Conservation (phyloP, 2,113 vertebrate genomes). For the Tragulus kanchil region DNA sequence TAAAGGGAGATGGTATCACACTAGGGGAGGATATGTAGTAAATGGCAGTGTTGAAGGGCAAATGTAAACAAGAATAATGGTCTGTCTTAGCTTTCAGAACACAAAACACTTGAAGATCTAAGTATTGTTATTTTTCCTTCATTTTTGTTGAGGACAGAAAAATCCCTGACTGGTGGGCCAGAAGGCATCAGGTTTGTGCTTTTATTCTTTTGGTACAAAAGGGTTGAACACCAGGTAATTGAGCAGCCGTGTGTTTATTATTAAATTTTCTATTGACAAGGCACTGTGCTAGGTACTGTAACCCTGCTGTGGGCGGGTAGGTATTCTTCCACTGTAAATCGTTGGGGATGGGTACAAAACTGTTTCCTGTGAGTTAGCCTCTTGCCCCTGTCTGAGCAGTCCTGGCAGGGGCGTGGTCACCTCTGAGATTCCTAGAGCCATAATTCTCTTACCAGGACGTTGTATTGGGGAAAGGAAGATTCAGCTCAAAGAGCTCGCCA, state of each 20-base stretch:
- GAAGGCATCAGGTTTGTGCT: conserved; percentile 62
- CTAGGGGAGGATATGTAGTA: conserved; percentile 25
- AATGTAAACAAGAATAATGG: conserved; percentile 49
- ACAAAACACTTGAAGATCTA: conserved; percentile 35
- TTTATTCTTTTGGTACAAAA: conserved; percentile 77
- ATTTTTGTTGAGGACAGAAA: conserved; percentile 55
- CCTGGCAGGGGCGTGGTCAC: conserved; percentile 8
- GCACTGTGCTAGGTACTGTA: conserved; percentile 83
- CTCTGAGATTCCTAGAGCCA: conserved; percentile 67
- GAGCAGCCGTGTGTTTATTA: conserved; percentile 63
- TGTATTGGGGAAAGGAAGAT: conserved; percentile 9
- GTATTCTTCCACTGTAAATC: conserved; percentile 73
- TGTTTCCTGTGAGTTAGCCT: conserved; percentile 44
- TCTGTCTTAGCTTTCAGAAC: conserved; percentile 65
- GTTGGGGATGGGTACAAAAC: conserved; percentile 23
- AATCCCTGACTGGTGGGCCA: conserved; percentile 53
- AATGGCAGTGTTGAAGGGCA: conserved; percentile 61
- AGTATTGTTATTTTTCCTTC: conserved; percentile 67
- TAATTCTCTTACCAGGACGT: conserved; percentile 63
- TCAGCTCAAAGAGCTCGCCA: conserved; percentile 53
- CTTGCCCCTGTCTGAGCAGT: conserved; percentile 45
- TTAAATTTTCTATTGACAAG: conserved; percentile 68
- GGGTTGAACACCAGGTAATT: conserved; percentile 67
- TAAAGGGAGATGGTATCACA: conserved; percentile 28
- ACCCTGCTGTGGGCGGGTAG: conserved; percentile 57